Percentiles rank a stretch among this genome's conserved stretches.
Conservation (phyloP, 2,888 invertebrate genomes). For the Dermolepida albohirtum region DNA sequence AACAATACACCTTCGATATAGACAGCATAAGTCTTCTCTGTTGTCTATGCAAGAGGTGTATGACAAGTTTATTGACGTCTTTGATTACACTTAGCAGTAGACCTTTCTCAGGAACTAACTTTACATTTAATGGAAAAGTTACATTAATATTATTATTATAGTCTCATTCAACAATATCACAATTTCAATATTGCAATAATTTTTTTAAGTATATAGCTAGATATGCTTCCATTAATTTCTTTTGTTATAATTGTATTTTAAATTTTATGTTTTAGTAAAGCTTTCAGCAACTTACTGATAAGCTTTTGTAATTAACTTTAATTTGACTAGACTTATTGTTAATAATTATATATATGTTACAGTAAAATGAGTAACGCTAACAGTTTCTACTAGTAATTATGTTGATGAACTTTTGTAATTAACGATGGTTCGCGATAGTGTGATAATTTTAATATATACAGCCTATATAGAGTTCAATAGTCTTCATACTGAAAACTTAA, state of each 20-base stretch:
- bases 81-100: constrained; percentile 45
- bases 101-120: constrained; percentile 61
- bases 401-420: constrained; percentile 1
- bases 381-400: constrained; percentile 18
- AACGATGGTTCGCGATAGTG: neutral
- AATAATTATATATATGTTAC: constrained; percentile 39
- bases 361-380: constrained; percentile 37
- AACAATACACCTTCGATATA: too few species aligned
- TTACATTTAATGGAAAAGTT: constrained; percentile 62
- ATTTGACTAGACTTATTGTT: constrained; percentile 41
- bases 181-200: constrained; percentile 66
- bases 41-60: neutral
- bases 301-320: constrained; percentile 36
- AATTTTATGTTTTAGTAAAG: constrained; percentile 29
- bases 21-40: too few species aligned
- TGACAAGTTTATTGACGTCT: neutral
- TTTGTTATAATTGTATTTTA: constrained; percentile 25
- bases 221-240: constrained; percentile 62
- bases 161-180: constrained; percentile 67
- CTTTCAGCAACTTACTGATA: constrained; percentile 36
- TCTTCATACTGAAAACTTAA: too few species aligned
- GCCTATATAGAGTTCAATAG: neutral
- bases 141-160: constrained; percentile 58
- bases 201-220: constrained; percentile 59
- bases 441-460: neutral